Evolutionary conservation across 2,113 vertebrate species (phyloP), one percentile per base, ranked within the genome.

Genomic region (Gopherus evgoodei): DNA sequence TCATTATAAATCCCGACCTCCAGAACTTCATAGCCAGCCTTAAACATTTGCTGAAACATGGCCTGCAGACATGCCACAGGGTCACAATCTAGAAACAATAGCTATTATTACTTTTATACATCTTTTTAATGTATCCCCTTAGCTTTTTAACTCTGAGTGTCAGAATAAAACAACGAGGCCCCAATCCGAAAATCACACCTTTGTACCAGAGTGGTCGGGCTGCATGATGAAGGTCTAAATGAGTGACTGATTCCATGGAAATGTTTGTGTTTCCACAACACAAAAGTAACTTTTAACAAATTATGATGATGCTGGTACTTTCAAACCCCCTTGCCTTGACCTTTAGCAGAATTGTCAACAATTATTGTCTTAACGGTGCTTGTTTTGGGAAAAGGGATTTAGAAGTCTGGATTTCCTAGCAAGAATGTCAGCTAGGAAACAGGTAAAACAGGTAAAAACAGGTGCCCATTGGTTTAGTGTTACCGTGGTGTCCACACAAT

Each of bases 381-480:
- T 8, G 21, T 5, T 25, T 1, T 44, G 35, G 25, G 42, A 19
- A 53, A 2, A 5, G 4, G 62, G n/a, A 47, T 1, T 52, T 72
- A 65, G 29, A 52, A 76, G 47, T 10, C 6, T 13, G 72, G 6
- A 57, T 3, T 89, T 24, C 29, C 38, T 11, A 1, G 35, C 72
- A 57, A 84, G 2, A n/a, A 2, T 42, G 3, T 7, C 0, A 0
- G 79, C 17, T 62, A n/a, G n/a, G n/a, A n/a, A n/a, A n/a, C n/a
- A n/a, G n/a, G n/a, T n/a, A n/a, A n/a, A n/a, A n/a, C n/a, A n/a
- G n/a, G n/a, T 16, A 57, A 57, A 69, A 27, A 25, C 6, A 47
- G 13, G 3, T 78, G 75, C 75, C 38, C 3, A 0, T 72, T 14
- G 42, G 25, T n/a, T 95, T 2, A 7, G 42, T 42, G 17, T 0